Conservation (phyloP, 2,797 vertebrate species). For the Amniataba percoides region DNA sequence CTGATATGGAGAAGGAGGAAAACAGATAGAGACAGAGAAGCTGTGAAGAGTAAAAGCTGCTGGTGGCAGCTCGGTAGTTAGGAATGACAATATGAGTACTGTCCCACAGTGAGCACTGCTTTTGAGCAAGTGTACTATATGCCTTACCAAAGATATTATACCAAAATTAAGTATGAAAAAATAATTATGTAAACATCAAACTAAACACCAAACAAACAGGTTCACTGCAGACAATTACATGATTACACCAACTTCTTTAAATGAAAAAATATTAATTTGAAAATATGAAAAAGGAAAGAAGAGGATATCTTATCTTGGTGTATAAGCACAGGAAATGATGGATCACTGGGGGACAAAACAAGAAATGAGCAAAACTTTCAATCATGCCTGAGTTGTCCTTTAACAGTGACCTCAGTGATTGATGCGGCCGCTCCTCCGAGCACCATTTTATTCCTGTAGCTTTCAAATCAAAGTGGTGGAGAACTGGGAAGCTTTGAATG, state of each 20-base stretch:
- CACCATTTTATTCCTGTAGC: conserved; percentile 29
- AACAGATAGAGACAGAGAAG: too few relatives aligned
- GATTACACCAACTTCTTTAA: neutral
- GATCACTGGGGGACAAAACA: conserved; percentile 28
- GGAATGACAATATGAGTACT: too few relatives aligned
- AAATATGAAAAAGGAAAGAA: neutral
- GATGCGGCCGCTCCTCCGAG: conserved; percentile 31
- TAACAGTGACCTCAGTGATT: conserved; percentile 53
- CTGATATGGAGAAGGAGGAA: too few relatives aligned
- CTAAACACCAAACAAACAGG: neutral
- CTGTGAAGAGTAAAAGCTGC: too few relatives aligned
- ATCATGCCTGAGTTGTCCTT: conserved; percentile 32
- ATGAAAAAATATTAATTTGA: neutral
- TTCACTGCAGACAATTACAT: neutral
- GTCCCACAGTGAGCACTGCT: too few relatives aligned
- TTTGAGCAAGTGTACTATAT: too few relatives aligned
- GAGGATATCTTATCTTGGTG: neutral
- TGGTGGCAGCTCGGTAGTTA: too few relatives aligned
- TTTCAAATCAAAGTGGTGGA: conserved; percentile 56
- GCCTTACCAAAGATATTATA: too few relatives aligned
- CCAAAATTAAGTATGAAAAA: too few relatives aligned
- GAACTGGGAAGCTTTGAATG: conserved; percentile 48
- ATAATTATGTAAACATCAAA: too few relatives aligned
- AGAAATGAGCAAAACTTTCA: conserved; percentile 33
- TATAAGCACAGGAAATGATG: neutral